Base-by-base conservation (phyloP, 2,797 vertebrate species). In the Arctocebus calabarensis region DNA sequence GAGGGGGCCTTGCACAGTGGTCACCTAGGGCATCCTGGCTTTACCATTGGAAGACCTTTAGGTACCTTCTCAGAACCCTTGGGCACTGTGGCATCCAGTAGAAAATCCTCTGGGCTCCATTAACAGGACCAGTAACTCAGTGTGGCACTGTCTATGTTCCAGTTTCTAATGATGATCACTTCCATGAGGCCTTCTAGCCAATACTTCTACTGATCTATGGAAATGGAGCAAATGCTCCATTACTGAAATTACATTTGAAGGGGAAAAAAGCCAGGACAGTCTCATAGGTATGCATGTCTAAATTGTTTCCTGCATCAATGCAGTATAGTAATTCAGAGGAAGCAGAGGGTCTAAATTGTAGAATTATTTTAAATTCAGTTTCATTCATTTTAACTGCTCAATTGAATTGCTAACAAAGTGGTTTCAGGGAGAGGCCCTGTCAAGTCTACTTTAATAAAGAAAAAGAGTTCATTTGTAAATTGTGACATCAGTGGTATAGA, bases 341-440 rank as follows among this genome's bases (percentile, higher is more conserved):
- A 79, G 82, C 11, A n/a, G 71, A 61, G 75, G 68, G 37, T 90
- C 81, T 87, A 84, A 91, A 91, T 66, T 61, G 83, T 0, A 59
- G 88, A 92, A 45, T 77, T 66, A 62, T 88, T 71, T 73, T 73
- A 45, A 93, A 74, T 84, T 68, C 68, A 77, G 45, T 78, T 89
- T 87, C 83, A 59, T 62, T 94, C 86, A 78, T 94, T 92, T 77
- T 70, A 93, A 84, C 61, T 45, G 52, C 48, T 95, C 66, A 89
- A 78, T 34, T 32, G 61, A 81, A 94, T 37, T 78, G 61, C 83
- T 87, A 75, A 73, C 74, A 19, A 83, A 81, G 59, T 45, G 29
- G 29, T 78, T 91, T 84, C 37, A 55, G 75, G 52, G 78, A 84
- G 59, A 91, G n/a, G 55, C 34, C 83, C 27, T 52, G 82, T 79